These are phyloP conservation scores for Neelides sp. DNA, from an alignment of 1,140 invertebrate genomes.

Conservation along the genomic window DNA sequence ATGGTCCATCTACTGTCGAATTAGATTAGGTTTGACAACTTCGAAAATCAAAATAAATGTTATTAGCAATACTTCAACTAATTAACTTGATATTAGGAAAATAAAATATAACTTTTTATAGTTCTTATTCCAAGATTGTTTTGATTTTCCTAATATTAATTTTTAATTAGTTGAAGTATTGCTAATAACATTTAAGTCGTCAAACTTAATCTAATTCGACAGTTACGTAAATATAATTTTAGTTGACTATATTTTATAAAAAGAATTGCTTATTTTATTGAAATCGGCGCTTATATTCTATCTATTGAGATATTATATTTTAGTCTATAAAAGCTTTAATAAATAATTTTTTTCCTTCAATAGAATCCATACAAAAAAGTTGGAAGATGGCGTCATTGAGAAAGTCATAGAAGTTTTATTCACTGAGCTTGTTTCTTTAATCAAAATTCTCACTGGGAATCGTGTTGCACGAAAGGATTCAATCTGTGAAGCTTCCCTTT, in stretches of 20 bases:
- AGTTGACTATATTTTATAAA: too few species aligned
- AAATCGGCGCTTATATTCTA: too few species aligned
- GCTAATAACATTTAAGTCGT: not conserved
- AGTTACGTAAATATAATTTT: slow-evolving; percentile 18
- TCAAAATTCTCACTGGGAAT: slow-evolving; percentile 21
- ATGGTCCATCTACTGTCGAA: too few species aligned
- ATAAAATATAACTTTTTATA: too few species aligned
- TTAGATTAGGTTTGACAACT: too few species aligned
- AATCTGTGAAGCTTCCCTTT: too few species aligned
- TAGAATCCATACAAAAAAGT: slow-evolving; percentile 41
- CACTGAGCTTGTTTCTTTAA: slow-evolving; percentile 36
- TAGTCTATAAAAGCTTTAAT: not conserved
- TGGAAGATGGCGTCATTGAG: slow-evolving; percentile 38
- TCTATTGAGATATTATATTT: not conserved
- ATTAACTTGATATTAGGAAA: too few species aligned
- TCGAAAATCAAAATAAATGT: too few species aligned
- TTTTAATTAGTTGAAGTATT: too few species aligned
- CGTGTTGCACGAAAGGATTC: slow-evolving; percentile 17
- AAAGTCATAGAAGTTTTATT: slow-evolving; percentile 39
- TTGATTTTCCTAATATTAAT: not conserved
- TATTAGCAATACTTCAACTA: too few species aligned
- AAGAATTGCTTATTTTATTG: too few species aligned
- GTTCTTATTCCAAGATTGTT: too few species aligned
- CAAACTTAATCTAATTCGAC: not conserved
- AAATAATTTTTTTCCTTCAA: slow-evolving; percentile 22